A percentile compares a stretch with the other conserved stretches of the same genome.
phyloP scores from a whole-genome alignment of 2,797 vertebrate genomes.

The Capromys pilorides region DNA sequence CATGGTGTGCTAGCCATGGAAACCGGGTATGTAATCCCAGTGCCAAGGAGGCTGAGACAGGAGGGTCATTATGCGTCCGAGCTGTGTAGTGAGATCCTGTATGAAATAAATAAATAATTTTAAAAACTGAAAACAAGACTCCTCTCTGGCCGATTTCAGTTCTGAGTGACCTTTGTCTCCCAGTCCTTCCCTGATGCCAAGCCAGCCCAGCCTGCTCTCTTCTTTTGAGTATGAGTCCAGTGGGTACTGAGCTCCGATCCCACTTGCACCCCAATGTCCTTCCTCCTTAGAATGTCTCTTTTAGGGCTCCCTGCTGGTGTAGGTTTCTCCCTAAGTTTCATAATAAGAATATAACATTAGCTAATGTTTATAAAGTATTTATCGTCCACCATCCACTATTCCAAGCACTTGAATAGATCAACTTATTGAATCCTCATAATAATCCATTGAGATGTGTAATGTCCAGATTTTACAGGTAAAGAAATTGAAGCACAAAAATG shows the following conservation, averaged over 20 bases:
- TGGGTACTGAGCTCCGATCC: background rate
- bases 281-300: background rate
- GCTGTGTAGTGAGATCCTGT: too few relatives aligned
- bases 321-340: background rate
- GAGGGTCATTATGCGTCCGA: too few relatives aligned
- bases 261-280: too few relatives aligned
- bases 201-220: background rate
- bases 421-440: background rate
- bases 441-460: background rate
- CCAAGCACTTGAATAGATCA: background rate
- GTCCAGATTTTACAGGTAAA: constrained; percentile 14
- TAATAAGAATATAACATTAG: background rate
- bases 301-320: background rate
- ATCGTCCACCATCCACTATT: background rate
- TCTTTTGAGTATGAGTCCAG: background rate
- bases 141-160: background rate
- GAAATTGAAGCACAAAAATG: background rate
- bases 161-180: background rate
- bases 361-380: background rate
- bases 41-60: too few relatives aligned
- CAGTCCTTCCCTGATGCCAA: background rate
- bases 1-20: too few relatives aligned
- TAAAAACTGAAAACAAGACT: too few relatives aligned
- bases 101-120: too few relatives aligned
- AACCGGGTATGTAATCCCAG: too few relatives aligned